Evolutionary conservation across 2,113 vertebrate genomes (phyloP), one percentile per base, ranked within the genome.

Genomic region (Seriola dumerili): DNA sequence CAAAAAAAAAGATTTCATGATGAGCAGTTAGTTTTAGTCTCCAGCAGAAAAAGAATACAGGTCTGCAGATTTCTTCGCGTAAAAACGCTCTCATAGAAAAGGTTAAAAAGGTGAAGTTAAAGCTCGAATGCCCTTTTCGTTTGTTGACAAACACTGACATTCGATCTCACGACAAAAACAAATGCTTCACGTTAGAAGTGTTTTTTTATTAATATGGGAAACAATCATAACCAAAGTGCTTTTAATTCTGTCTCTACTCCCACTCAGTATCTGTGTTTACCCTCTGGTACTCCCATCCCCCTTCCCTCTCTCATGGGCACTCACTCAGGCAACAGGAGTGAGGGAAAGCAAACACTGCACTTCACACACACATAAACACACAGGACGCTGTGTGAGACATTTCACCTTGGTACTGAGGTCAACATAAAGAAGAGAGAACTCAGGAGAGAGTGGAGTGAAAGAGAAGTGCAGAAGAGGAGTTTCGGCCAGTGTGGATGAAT

Each of bases 361-460:
- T 25, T 64, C 17, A 42, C 62, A 70, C 76, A 76, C 48, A 80
- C 78, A 85, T 69, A 76, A n/a, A 90, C 80, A 85, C 84, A 88
- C 34, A 76, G 50, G 69, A 54, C 2, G 21, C 77, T 83, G 81
- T 84, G 84, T 71, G 75, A 88, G 80, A 88, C 46, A 3, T 80
- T 82, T 93, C 88, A 94, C 93, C 88, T 93, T 91, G 91, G 78
- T 59, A 75, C 46, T 1, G 54, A 91, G 88, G 89, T 82, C 84
- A 42, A 86, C 72, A 62, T 36, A 29, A 72, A 74, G 67, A 79
- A 62, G 32, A 29, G 10, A 59, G 57, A 71, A 14, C 6, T 32
- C 34, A 62, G 75, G 9, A 61, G 72, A 52, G 57, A 74, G 83
- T 7, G 72, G 42, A 71, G 42, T 0, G 57, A 76, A 50, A 77